Base-by-base conservation (phyloP, 2,888 invertebrate genomes). In the Tuta absoluta region DNA sequence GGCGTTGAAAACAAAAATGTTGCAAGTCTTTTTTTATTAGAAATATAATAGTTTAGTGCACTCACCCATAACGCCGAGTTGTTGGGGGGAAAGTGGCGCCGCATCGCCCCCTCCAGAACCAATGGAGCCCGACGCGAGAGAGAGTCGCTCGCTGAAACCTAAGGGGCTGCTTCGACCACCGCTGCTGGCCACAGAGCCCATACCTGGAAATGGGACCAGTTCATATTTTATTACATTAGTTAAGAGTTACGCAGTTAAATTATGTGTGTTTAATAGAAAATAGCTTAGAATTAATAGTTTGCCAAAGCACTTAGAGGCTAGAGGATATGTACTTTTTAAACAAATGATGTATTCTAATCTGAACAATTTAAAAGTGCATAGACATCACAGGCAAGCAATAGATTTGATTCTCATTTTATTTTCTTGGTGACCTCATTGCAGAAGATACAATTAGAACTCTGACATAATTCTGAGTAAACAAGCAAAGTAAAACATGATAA, bases 1-100 rank as follows among this genome's bases (percentile, higher is more conserved):
- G 75, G 70, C 75, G 67, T 65, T 75, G 49, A n/a, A 64, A 4
- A 19, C 4, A 51, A 41, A 41, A 41, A 41, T 2, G 41, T 41
- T 33, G 33, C 41, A 1, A 2, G 2, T 14, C 5, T 3, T 12
- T 14, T 14, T 24, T 62, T 21, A 58, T 7, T 19, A 33, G 33
- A 63, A 28, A 28, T 48, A 33, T 53, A 28, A 51, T 45, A 51
- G 37, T 21, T 48, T 61, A n/a, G 21, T 21, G 64, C 19, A 94
- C 95, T 95, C 86, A 96, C 96, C 98, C 94, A 98, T 95, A 33
- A 97, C 96, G 66, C 98, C 98, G 37, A 98, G 93, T 75, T 98
- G 97, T 79, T 97, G 96, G 0, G 97, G 96, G 2, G 96, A 96
- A 41, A 97, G 92, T 67, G 94, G 94, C 1, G 94, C 92, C 41